phyloP scores from a whole-genome alignment of 2,113 vertebrate species.

The Sceloporus undulatus region DNA sequence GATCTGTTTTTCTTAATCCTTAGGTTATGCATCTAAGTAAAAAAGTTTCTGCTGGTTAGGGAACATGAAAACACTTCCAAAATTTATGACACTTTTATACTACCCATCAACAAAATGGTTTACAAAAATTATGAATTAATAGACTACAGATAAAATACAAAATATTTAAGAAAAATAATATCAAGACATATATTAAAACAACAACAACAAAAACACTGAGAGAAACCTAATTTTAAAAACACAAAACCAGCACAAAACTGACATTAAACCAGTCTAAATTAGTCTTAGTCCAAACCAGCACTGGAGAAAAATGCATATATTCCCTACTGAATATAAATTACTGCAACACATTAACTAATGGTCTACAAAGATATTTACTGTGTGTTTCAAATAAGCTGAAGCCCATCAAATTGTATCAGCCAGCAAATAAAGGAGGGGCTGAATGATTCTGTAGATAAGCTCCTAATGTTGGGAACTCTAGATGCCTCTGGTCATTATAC shows the following conservation, averaged over 20 bases:
- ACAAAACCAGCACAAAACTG: not conserved
- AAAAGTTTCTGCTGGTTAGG: not conserved
- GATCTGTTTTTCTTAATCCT: not conserved
- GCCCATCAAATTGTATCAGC: not conserved
- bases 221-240: not conserved
- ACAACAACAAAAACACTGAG: not conserved
- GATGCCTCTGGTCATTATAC: conserved; percentile 3
- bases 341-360: not conserved
- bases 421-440: not conserved
- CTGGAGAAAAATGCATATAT: not conserved
- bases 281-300: not conserved
- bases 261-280: not conserved
- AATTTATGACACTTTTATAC: not conserved
- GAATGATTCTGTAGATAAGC: not conserved
- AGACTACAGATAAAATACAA: not conserved
- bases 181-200: not conserved
- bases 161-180: not conserved
- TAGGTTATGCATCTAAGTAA: not conserved
- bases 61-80: not conserved
- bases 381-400: not conserved
- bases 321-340: not conserved
- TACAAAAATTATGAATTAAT: not conserved
- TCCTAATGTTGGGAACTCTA: conserved; percentile 2
- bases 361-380: not conserved
- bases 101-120: not conserved